phyloP scores from a whole-genome alignment of 2,797 vertebrate species.

The Sebastes variabilis region DNA sequence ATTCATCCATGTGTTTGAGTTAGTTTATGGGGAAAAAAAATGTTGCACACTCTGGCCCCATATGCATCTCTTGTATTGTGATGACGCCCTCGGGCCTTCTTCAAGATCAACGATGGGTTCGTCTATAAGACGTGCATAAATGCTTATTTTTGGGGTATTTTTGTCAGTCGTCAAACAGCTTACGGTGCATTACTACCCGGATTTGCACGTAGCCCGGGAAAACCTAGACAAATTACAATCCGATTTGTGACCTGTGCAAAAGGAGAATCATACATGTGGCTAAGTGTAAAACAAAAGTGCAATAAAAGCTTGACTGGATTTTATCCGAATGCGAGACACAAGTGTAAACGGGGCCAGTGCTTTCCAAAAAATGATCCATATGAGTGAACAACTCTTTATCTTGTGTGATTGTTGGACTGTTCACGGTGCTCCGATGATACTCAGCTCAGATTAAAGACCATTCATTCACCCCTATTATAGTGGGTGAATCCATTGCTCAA shows the following conservation, averaged over 20 bases:
- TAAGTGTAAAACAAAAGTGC: neutral
- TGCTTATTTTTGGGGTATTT: neutral
- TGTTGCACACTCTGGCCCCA: no score
- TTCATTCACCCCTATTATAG: neutral
- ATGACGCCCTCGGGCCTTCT: no score
- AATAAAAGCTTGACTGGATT: neutral
- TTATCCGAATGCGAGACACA: neutral
- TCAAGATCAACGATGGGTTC: no score
- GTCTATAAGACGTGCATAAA: neutral
- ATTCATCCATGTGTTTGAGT: neutral
- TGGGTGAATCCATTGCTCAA: conserved; percentile 12
- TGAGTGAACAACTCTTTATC: neutral
- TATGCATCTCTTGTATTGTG: no score
- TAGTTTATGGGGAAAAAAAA: neutral
- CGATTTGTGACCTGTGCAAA: neutral
- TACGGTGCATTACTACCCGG: neutral
- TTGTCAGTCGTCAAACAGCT: neutral
- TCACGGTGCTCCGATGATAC: neutral
- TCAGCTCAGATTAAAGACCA: neutral
- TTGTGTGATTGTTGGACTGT: neutral
- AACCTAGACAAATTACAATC: neutral
- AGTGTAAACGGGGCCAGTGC: neutral
- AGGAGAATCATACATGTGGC: neutral
- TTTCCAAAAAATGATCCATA: neutral
- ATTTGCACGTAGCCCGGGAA: neutral